Percentiles rank a stretch among this genome's conserved stretches.
These are phyloP conservation scores for Ammodytes marinus DNA, from an alignment of 2,113 vertebrate species.

Conservation along the genomic window DNA sequence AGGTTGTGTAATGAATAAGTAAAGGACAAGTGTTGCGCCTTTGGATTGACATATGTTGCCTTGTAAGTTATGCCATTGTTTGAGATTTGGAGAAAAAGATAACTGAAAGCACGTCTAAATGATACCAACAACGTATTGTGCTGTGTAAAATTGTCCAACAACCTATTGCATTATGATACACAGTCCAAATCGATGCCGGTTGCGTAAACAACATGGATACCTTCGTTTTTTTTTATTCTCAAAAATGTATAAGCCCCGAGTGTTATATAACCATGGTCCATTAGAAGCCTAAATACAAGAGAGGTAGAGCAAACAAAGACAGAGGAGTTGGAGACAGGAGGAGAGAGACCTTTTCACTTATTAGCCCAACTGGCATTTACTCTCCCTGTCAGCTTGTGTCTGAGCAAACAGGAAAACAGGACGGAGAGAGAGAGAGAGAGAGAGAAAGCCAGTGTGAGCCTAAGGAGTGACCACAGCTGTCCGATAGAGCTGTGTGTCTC, in stretches of 20 bases:
- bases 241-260: not conserved
- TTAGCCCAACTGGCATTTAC: conserved; percentile 29
- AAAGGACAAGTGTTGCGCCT: not conserved
- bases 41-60: not conserved
- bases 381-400: conserved; percentile 20
- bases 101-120: not conserved
- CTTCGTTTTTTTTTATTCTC: not conserved
- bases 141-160: no score
- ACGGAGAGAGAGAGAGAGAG: not conserved
- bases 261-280: not conserved
- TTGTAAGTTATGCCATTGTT: not conserved
- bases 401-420: conserved; percentile 36
- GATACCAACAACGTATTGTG: not conserved
- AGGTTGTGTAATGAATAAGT: not conserved
- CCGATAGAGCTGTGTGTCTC: conserved; percentile 42
- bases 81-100: not conserved
- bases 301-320: conserved; percentile 17
- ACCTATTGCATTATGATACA: not conserved
- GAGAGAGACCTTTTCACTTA: conserved; percentile 11
- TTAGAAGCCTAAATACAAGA: not conserved
- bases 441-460: not conserved
- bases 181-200: no score
- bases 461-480: conserved; percentile 40
- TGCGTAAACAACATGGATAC: not conserved
- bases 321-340: not conserved